A percentile compares a stretch with the other conserved stretches of the same genome.
These are phyloP conservation scores for Nowickia ferox DNA, from an alignment of 2,888 invertebrate genomes.

Conservation along the genomic window DNA sequence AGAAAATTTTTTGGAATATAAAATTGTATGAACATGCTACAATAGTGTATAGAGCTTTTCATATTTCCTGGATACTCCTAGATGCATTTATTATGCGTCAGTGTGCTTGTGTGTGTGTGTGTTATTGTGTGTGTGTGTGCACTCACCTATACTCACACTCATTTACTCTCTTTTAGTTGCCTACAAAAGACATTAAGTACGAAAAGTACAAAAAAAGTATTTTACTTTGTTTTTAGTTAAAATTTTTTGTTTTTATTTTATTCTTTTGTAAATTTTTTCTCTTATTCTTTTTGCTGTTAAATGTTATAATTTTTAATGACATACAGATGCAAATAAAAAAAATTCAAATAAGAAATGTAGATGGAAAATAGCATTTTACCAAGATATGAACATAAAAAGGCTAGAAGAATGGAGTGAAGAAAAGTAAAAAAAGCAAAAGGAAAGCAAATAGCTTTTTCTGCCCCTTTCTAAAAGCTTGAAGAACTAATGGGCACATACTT, in stretches of 20 bases:
- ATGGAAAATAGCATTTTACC: slow-evolving; percentile 45
- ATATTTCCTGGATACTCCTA: slow-evolving; percentile 42
- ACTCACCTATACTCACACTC: slow-evolving; percentile 12
- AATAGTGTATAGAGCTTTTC: slow-evolving; percentile 61
- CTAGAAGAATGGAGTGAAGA: slow-evolving; percentile 12
- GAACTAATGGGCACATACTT: background rate
- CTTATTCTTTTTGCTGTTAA: slow-evolving; percentile 38
- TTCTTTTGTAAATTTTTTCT: slow-evolving; percentile 4
- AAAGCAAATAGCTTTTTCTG: slow-evolving; percentile 40
- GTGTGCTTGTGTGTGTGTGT: background rate
- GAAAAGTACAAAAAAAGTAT: slow-evolving; percentile 30
- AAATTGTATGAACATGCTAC: slow-evolving; percentile 19
- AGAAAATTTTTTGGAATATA: slow-evolving; percentile 1
- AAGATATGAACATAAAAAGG: slow-evolving; percentile 49
- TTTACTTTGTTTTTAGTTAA: slow-evolving; percentile 52
- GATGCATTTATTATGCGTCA: slow-evolving; percentile 49
- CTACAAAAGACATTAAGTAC: slow-evolving; percentile 49
- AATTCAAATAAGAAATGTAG: slow-evolving; percentile 1
- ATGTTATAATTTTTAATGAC: slow-evolving; percentile 71
- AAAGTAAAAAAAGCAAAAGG: slow-evolving; percentile 36
- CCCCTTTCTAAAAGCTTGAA: slow-evolving; percentile 35
- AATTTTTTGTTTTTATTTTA: slow-evolving; percentile 29
- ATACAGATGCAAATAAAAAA: slow-evolving; percentile 57
- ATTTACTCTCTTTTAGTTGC: slow-evolving; percentile 8
- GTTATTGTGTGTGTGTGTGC: background rate